Conservation (phyloP, 1,140 invertebrate species). For the Habropoda laboriosa region DNA sequence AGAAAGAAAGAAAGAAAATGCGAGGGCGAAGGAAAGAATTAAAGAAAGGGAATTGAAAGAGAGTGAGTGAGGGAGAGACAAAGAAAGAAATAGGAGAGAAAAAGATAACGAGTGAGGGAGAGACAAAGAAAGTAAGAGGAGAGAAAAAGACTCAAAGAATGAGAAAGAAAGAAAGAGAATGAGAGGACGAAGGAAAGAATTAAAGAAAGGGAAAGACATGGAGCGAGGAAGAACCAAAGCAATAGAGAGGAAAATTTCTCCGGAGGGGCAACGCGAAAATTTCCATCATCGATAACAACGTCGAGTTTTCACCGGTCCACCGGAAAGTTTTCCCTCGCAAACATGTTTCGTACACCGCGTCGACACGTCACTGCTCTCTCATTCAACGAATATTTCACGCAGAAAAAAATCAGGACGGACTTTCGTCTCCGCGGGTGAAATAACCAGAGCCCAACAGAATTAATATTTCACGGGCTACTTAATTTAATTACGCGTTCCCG, state of each 20-base stretch:
- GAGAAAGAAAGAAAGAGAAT: too few species aligned
- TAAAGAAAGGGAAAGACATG: too few species aligned
- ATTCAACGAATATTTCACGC: background rate
- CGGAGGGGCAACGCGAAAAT: background rate
- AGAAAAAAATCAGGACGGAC: too few species aligned
- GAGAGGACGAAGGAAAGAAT: too few species aligned
- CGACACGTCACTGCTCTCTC: background rate
- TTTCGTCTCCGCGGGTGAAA: too few species aligned
- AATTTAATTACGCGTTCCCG: too few species aligned
- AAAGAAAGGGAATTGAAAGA: background rate
- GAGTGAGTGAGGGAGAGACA: too few species aligned
- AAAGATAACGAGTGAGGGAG: too few species aligned
- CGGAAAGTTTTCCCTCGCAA: constrained; percentile 2
- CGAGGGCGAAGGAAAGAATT: background rate
- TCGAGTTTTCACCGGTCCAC: background rate
- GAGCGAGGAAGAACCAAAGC: background rate
- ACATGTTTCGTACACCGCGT: background rate
- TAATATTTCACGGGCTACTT: too few species aligned
- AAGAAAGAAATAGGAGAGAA: too few species aligned
- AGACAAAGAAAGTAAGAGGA: too few species aligned
- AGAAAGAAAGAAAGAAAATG: background rate
- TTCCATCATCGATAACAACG: constrained; percentile 15
- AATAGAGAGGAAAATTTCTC: background rate
- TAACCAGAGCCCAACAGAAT: background rate
- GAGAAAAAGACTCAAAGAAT: too few species aligned